Evolutionary conservation across 1,140 invertebrate genomes (phyloP), one percentile per base, ranked within the genome.

Genomic region (Calephelis nemesis): DNA sequence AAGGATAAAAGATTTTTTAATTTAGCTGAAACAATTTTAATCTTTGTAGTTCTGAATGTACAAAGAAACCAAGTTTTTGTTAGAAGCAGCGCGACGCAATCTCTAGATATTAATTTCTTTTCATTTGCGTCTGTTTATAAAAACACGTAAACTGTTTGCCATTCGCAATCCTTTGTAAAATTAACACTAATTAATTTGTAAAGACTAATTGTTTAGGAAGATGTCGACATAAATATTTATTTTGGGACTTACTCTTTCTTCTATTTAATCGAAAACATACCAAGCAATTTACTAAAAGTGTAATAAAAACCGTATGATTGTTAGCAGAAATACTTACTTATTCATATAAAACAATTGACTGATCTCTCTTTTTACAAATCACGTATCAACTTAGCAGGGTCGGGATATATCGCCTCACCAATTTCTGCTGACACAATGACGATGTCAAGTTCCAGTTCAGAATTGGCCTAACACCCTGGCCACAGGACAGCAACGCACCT

Each of bases 1-100:
- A 66, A 45, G 65, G 52, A 66, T 66, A 58, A 58, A 60, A 15
- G 50, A 66, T 15, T 47, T 66, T 66, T 66, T 60, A 52, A 66
- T 66, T 58, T 54, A 45, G 65, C 52, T 66, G 52, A 65, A 66
- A 66, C 62, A 63, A 66, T 52, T 66, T 66, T 66, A 60, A 50
- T 65, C 50, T 52, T 42, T 52, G 39, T 45, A 66, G 54, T 60
- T 60, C 54, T 60, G 54, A 60, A 60, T 60, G 39, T 60, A 60
- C 54, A 60, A 60, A 60, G 54, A 60, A 60, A 60, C 54, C 54
- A 60, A 60, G 54, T 60, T 60, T 60, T 60, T 60, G 54, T 58
- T 58, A 54, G 54, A 58, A 54, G 52, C 54, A 58, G 30, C 54
- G 54, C 54, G 54, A 58, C 54, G 54, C 54, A 58, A 58, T 58